phyloP scores from a whole-genome alignment of 2,888 invertebrate species.

The Leucophora obtusa region DNA sequence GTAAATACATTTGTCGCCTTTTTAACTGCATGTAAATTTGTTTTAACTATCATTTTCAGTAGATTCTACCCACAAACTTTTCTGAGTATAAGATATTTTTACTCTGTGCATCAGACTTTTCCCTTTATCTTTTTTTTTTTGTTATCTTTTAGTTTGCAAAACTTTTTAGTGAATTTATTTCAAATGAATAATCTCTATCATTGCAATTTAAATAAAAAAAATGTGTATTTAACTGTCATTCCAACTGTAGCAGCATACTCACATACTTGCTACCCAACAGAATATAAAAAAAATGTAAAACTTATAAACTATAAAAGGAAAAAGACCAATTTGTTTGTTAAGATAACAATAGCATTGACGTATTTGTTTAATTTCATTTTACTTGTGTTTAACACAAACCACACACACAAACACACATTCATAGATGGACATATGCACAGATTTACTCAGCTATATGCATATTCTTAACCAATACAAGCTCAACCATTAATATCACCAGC shows the following conservation, averaged over 20 bases:
- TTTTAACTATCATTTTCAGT: too few species aligned
- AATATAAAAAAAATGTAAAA: constrained; percentile 7
- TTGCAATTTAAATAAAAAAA: constrained; percentile 30
- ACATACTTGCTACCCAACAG: constrained; percentile 30
- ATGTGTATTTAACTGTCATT: constrained; percentile 39
- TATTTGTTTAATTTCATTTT: constrained; percentile 54
- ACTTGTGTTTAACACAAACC: constrained; percentile 13
- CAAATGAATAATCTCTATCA: not conserved
- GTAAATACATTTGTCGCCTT: too few species aligned
- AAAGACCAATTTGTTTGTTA: constrained; percentile 55
- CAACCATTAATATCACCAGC: not conserved
- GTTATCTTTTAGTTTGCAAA: not conserved
- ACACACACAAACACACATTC: not conserved
- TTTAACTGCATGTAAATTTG: too few species aligned
- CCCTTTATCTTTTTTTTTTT: too few species aligned
- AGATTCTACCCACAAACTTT: too few species aligned
- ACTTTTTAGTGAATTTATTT: not conserved
- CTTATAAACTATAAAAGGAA: constrained; percentile 7
- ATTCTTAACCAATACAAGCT: not conserved
- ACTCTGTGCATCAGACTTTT: too few species aligned
- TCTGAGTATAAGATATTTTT: too few species aligned
- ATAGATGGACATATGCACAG: not conserved
- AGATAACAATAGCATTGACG: constrained; percentile 56
- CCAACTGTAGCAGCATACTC: constrained; percentile 31
- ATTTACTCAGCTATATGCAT: not conserved